Percentiles rank a stretch among this genome's conserved stretches.
Evolutionary conservation across 2,888 invertebrate species (phyloP).

Genomic region (Oscheius myriophilus): DNA sequence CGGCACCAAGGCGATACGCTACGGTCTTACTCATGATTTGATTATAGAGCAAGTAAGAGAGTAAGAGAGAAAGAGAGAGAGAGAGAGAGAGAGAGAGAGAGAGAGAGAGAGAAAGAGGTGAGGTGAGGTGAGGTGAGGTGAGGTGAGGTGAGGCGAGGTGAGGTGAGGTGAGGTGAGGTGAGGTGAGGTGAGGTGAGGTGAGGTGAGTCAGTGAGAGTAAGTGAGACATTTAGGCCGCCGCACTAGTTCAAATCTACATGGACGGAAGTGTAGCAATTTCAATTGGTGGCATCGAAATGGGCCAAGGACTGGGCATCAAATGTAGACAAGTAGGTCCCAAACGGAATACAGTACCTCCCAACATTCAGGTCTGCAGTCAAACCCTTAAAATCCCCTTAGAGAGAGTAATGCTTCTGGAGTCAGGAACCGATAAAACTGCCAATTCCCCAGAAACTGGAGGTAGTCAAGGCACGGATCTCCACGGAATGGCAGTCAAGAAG

Average conservation of each 20-base stretch:
- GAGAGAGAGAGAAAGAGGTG: too few species aligned
- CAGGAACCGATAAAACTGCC: constrained; percentile 73
- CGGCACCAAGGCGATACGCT: constrained; percentile 83
- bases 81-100: too few species aligned
- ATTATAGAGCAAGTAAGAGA: constrained; percentile 43
- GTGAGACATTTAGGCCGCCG: constrained; percentile 77
- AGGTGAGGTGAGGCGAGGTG: too few species aligned
- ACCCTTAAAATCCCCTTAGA: constrained; percentile 68
- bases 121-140: too few species aligned
- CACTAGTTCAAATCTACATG: constrained; percentile 84
- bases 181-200: too few species aligned
- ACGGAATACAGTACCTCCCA: too few species aligned
- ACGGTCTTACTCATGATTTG: constrained; percentile 79
- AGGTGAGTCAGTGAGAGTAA: too few species aligned
- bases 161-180: too few species aligned
- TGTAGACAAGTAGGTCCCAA: constrained; percentile 79
- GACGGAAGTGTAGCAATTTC: constrained; percentile 85
- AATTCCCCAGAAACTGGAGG: constrained; percentile 89
- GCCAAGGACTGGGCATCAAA: constrained; percentile 93
- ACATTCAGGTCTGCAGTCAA: constrained; percentile 77
- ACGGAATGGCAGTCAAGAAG: constrained; percentile 83
- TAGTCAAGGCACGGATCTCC: constrained; percentile 86
- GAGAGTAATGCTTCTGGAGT: constrained; percentile 48
- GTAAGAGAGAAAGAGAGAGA: too few species aligned
- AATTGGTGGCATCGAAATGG: constrained; percentile 90